Conservation (phyloP, 2,888 invertebrate species). For the Lycia hirtaria region DNA sequence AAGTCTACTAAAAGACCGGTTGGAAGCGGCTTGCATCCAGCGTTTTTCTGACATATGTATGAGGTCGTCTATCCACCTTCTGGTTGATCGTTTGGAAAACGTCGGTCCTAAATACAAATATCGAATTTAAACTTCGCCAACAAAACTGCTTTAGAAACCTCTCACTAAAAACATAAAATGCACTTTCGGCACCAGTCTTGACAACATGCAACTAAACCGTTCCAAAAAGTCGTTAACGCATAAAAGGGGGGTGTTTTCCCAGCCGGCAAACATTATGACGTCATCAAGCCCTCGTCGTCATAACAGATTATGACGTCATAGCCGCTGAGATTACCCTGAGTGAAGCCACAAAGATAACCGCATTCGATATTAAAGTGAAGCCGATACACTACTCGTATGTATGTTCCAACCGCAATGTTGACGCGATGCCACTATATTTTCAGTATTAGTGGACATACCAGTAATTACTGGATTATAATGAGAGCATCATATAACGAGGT, state of each 20-base stretch:
- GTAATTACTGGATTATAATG: no score
- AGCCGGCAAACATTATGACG: constrained; percentile 37
- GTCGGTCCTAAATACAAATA: no score
- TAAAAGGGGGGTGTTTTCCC: constrained; percentile 23
- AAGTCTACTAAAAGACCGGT: no score
- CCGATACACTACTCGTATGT: constrained; percentile 29
- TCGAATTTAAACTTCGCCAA: no score
- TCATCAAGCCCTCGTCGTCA: constrained; percentile 36
- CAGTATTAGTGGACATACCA: no score
- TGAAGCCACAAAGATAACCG: constrained; percentile 38
- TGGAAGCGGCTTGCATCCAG: no score
- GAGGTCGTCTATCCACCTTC: no score
- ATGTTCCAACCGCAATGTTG: constrained; percentile 21
- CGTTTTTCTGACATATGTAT: no score
- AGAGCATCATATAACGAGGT: constrained; percentile 24
- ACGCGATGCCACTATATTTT: constrained; percentile 29
- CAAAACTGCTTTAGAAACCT: not conserved
- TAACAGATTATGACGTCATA: constrained; percentile 38
- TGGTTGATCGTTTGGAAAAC: no score
- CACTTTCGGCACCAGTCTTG: constrained; percentile 5
- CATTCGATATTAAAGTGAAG: constrained; percentile 40
- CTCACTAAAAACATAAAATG: not conserved
- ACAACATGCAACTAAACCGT: constrained; percentile 6
- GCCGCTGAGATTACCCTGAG: constrained; percentile 50
- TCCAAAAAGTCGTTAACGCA: constrained; percentile 2